Evolutionary conservation across 37 sponge, comb jelly and placozoan species (phyloP), one percentile per base, ranked within the genome.

Genomic region (Haliclona indistincta): DNA sequence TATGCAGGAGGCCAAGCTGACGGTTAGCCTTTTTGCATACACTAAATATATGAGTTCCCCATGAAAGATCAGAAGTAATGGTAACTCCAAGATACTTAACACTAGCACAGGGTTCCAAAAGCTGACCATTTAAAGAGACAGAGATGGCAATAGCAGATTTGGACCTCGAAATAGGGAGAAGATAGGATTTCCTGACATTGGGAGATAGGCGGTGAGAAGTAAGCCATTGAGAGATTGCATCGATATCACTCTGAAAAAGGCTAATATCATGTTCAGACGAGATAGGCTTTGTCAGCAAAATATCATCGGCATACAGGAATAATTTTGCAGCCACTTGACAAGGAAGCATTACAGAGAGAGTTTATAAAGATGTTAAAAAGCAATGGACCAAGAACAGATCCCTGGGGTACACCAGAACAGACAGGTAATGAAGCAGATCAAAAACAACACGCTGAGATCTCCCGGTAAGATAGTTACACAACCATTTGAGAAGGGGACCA

Each of bases 361-460:
- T 72, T 72, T 38, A 72, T 54, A n/a, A 55, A 72, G 36, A 72
- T 72, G 58, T 28, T 37, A 38, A 72, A 72, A 4, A 72, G 15
- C 32, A 72, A 34, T 3, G 73, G 73, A 30, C 73, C 58, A 5
- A 72, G 39, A 37, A 72, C 52, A 30, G 73, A 72, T 4, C 73
- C 34, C 58, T 43, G 20, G 71, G 42, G 49, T 33, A 38, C 22
- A 55, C 73, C 33, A 56, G 38, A 32, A 13, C 37, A 19, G 10
- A 15, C 10, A 28, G n/a, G 3, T 51, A 55, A 3, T 4, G 37
- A 37, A 19, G 11, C 3, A 40, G 54, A 53, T 72, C 58, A 28
- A 72, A 56, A 54, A 72, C 73, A 55, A 72, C 73, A 20, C 73
- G 17, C 52, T 72, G 73, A 4, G 7, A 6, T 55, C 73, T 72